These are phyloP conservation scores for Umimayanthus chanpuru DNA, from an alignment of 92 coral and sea anemone genomes.

Conservation along the genomic window DNA sequence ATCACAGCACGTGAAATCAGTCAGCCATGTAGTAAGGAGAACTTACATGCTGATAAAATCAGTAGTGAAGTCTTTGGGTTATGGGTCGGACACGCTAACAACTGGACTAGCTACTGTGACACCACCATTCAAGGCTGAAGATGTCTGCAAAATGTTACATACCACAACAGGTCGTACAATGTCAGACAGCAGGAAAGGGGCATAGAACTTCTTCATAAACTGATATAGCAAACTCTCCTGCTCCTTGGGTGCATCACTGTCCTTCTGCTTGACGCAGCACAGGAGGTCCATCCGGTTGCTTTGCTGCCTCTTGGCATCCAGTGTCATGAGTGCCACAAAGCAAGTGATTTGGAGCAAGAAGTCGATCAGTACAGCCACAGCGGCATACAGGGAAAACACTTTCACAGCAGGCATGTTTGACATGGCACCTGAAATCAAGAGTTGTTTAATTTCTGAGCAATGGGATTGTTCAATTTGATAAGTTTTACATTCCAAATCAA, in stretches of 20 bases:
- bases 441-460: not conserved
- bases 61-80: not conserved
- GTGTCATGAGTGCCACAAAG: slow-evolving; percentile 90
- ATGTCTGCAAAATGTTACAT: not conserved
- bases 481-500: not conserved
- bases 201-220: slow-evolving; percentile 65
- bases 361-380: slow-evolving; percentile 87
- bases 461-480: not conserved
- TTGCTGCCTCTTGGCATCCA: slow-evolving; percentile 88
- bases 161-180: slow-evolving; percentile 60
- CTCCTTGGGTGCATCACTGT: slow-evolving; percentile 44
- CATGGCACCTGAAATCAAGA: slow-evolving; percentile 80
- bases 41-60: too few species aligned
- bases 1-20: too few species aligned
- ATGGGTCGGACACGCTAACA: not conserved
- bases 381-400: slow-evolving; percentile 91
- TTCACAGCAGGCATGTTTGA: slow-evolving; percentile 97
- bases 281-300: slow-evolving; percentile 74
- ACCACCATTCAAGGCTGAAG: too few species aligned
- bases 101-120: too few species aligned
- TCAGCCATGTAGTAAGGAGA: too few species aligned
- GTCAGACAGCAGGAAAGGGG: slow-evolving; percentile 60
- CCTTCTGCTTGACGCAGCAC: slow-evolving; percentile 68
- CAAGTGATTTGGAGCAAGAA: slow-evolving; percentile 91
- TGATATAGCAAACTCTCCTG: slow-evolving; percentile 68